Evolutionary conservation across 92 coral and sea anemone species (phyloP), one percentile per base, ranked within the genome.

Genomic region (Phenganax subtilis): DNA sequence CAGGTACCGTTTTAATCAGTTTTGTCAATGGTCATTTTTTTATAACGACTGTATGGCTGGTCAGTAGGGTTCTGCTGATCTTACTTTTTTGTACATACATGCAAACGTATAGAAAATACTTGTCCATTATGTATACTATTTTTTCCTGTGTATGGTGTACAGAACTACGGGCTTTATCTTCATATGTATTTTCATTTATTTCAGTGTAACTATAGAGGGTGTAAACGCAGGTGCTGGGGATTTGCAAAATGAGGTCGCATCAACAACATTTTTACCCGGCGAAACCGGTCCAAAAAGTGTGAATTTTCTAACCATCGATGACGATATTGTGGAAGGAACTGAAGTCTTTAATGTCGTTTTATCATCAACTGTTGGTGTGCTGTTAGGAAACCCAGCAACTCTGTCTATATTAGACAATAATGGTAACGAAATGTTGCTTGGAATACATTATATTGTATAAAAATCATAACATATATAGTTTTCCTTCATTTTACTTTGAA

Each of bases 401-500:
- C 61, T 86, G 54, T 54, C 44, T 10, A 86, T 86, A 16, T 29
- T 69, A 37, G 85, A 86, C 29, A 64, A 86, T 81, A 85, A 86
- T 37, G 75, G 85, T 81, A 75, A 76, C 17, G 47, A 30, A 16
- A 68, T 30, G 25, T 15, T 61, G 9, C 5, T 28, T 15, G 25
- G 27, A 61, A 61, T 12, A n/a, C 27, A 8, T 8, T 15, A 61
- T 17, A 15, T 61, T 61, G 8, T 15, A 8, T 61, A 12, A 61
- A 61, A 61, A 61, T 61, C 67, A 14, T 1, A 17, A 37, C 47
- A 37, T 37, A 37, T 2, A 2, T 37, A 5, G 2, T 37, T 37
- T 37, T 37, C 47, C 47, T 37, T 37, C 47, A 37, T 37, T 20
- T 37, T 37, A 37, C 47, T 2, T 37, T 37, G 47, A 37, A 37